These are phyloP conservation scores for Hephaestus fuliginosus DNA, from an alignment of 2,797 vertebrate genomes.

Conservation along the genomic window DNA sequence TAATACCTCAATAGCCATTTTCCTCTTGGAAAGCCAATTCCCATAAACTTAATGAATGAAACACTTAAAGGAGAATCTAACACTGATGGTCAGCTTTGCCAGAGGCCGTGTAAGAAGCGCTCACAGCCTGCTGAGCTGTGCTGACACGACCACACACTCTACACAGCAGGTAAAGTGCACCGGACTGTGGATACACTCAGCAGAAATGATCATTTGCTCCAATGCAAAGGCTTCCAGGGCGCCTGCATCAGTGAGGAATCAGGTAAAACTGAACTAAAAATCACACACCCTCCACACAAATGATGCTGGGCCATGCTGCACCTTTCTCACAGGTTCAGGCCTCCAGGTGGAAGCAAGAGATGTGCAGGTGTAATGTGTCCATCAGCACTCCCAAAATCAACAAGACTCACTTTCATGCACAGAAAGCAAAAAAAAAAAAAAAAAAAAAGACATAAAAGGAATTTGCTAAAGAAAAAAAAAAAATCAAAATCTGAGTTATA, in stretches of 20 bases:
- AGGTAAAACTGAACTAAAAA: conserved; percentile 11
- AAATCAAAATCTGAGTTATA: not conserved
- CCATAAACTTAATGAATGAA: not conserved
- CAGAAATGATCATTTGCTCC: conserved; percentile 15
- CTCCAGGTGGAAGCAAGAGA: conserved; percentile 1
- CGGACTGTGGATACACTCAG: conserved; percentile 22
- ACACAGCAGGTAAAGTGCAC: not conserved
- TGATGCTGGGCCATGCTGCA: not conserved
- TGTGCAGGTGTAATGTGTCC: not conserved
- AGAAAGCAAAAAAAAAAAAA: not conserved
- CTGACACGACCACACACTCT: conserved; percentile 10
- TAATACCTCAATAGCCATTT: not conserved
- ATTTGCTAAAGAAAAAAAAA: not conserved
- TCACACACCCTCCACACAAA: not conserved
- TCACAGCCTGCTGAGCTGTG: conserved; percentile 3
- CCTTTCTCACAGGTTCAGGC: not conserved
- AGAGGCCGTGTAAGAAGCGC: not conserved
- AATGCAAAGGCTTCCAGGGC: conserved; percentile 20
- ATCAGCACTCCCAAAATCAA: not conserved
- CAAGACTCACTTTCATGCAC: not conserved
- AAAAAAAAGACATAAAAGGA: not conserved
- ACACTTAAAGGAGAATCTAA: conserved; percentile 2
- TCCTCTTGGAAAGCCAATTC: not conserved
- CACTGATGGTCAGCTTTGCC: not conserved
- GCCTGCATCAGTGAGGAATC: conserved; percentile 4